Percentiles rank a stretch among this genome's conserved stretches.
phyloP scores from a whole-genome alignment of 2,888 invertebrate species.

The Drosophila nigricruria region DNA sequence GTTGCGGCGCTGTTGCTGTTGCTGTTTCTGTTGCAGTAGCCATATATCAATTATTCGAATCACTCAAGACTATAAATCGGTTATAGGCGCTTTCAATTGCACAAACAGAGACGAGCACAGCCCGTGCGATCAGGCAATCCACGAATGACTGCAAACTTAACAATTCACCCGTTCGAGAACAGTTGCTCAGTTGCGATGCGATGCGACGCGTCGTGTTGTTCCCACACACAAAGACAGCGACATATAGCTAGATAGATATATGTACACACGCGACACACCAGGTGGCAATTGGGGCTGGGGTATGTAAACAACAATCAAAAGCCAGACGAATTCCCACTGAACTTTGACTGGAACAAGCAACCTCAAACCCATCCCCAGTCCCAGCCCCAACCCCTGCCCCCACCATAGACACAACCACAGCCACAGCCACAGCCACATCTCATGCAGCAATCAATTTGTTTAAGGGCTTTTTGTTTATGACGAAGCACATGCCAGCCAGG shows the following conservation, averaged over 20 bases:
- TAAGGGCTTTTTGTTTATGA: slow-evolving; percentile 60
- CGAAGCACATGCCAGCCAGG: slow-evolving; percentile 26
- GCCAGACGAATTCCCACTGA: slow-evolving; percentile 42
- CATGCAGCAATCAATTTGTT: slow-evolving; percentile 44
- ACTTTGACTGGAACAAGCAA: slow-evolving; percentile 53
- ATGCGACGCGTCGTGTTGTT: background rate
- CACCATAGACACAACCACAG: background rate
- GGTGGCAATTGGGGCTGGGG: slow-evolving; percentile 56
- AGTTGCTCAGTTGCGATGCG: slow-evolving; percentile 25
- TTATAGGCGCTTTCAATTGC: slow-evolving; percentile 33
- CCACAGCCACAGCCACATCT: slow-evolving; percentile 6
- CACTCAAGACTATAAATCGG: slow-evolving; percentile 34
- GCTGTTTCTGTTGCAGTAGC: slow-evolving; percentile 14
- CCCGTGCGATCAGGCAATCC: slow-evolving; percentile 45
- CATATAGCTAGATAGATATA: slow-evolving; percentile 4
- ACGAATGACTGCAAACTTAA: slow-evolving; percentile 48
- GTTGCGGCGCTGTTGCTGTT: slow-evolving; percentile 31
- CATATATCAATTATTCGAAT: slow-evolving; percentile 51
- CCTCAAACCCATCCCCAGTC: background rate
- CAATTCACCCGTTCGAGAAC: slow-evolving; percentile 24
- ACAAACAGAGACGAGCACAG: slow-evolving; percentile 16
- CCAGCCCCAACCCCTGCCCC: background rate
- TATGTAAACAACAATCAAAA: slow-evolving; percentile 54
- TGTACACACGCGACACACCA: slow-evolving; percentile 43
- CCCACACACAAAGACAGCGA: slow-evolving; percentile 14